Base-by-base conservation (phyloP, 1,140 invertebrate species). In the Epicauta chinensis region DNA sequence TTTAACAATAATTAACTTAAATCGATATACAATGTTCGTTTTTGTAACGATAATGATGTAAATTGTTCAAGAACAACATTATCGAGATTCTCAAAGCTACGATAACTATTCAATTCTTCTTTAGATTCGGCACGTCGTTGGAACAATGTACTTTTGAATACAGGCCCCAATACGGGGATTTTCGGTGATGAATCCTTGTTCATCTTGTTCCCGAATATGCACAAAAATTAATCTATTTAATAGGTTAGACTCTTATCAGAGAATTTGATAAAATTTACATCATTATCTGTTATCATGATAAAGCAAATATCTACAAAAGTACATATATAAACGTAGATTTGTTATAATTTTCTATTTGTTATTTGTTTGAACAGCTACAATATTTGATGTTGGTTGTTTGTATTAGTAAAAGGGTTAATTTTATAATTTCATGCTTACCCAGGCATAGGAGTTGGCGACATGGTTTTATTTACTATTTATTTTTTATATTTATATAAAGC, bases 391-490 rank as follows among this genome's bases (percentile, higher is more conserved):
- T n/a, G n/a, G n/a, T n/a, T n/a, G n/a, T n/a, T n/a, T n/a, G n/a
- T n/a, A n/a, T n/a, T n/a, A n/a, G 30, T 14, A 29, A 58, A 17
- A 35, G 17, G 12, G 44, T 29, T 49, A 16, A 41, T 23, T 41
- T 32, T 31, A 46, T 40, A 31, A 50, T 40, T n/a, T 12, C 42
- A 60, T 58, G 53, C 65, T 67, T 67, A 67, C 65, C 67, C 64
- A 54, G 67, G 67, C 65, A 69, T 69, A 56, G 65, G 65, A 55
- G 62, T 69, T 57, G 67, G 67, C 41, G 67, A 69, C 67, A 69
- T 69, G 29, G 10, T 30, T 30, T n/a, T n/a, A n/a, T n/a, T n/a
- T n/a, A n/a, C n/a, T n/a, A n/a, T n/a, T n/a, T n/a, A n/a, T n/a
- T n/a, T n/a, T n/a, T n/a, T n/a, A n/a, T n/a, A n/a, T n/a, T n/a